These are phyloP conservation scores for Polia nebulosa DNA, from an alignment of 2,888 invertebrate genomes.

Conservation along the genomic window DNA sequence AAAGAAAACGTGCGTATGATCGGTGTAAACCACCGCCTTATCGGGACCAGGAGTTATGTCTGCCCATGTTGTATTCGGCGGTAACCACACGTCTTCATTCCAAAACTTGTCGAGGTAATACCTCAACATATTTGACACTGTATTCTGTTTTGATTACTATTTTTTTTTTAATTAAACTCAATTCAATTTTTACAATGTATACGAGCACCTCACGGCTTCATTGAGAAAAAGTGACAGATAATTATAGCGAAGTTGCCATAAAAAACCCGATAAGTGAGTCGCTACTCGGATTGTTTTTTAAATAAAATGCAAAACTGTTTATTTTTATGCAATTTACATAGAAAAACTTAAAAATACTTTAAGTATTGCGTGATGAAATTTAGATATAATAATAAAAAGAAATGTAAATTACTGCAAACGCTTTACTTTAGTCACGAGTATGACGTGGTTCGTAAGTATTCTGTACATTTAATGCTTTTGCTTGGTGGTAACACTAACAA, in stretches of 20 bases:
- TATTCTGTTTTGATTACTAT: conserved; percentile 46
- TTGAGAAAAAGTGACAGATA: conserved; percentile 65
- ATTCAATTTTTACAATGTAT: conserved; percentile 49
- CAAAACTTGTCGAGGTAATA: conserved; percentile 92
- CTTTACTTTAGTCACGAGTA: background rate
- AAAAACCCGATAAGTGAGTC: background rate
- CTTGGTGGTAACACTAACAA: background rate
- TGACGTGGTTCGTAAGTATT: background rate
- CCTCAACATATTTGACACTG: conserved; percentile 82
- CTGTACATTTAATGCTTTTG: background rate
- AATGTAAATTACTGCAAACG: conserved; percentile 3
- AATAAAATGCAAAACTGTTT: background rate
- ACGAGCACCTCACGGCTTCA: conserved; percentile 66
- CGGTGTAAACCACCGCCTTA: conserved; percentile 94
- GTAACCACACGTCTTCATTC: conserved; percentile 97
- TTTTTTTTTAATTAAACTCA: conserved; percentile 57
- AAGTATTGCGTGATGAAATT: background rate
- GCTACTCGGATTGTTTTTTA: background rate
- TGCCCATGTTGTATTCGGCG: conserved; percentile 97
- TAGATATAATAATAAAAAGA: too few species aligned
- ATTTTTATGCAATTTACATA: too few species aligned
- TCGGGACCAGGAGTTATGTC: conserved; percentile 95
- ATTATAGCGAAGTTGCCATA: conserved; percentile 49
- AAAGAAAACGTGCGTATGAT: conserved; percentile 95
- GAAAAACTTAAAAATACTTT: background rate